Base-by-base conservation (phyloP, 1,140 invertebrate species). In the Pseudomyrmex concolor region DNA sequence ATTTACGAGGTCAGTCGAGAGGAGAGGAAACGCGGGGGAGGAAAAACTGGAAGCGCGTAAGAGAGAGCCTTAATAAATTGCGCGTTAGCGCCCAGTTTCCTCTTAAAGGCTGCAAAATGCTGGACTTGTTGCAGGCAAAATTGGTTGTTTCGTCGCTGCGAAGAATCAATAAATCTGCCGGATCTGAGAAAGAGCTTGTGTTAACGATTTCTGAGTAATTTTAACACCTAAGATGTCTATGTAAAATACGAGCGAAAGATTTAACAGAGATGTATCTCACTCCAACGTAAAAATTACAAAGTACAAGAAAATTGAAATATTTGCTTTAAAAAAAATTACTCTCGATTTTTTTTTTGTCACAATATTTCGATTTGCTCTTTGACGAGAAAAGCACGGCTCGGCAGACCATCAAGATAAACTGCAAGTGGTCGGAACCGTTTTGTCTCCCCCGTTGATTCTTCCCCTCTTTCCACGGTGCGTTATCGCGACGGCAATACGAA, bases 371-470 rank as follows among this genome's bases (percentile, higher is more conserved):
- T 34, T 34, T 25, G 25, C 25, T 3, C 25, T 25, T 25, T 34
- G 34, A 34, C 34, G 34, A 34, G 50, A 70, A 34, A 78, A 66
- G 50, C 64, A 48, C 77, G 19, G 67, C 60, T 2, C 48, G 3
- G 10, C 10, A 17, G 55, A 78, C 48, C 50, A 77, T 66, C 45
- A 71, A 87, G 64, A 81, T 80, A 76, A 86, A 76, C 55, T 59
- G 15, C 12, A 25, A 12, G 19, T n/a, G 34, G 59, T 66, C 55
- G 64, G 63, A 17, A 78, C 12, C 63, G 13, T 55, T 78, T 68
- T 57, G 64, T 84, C 87, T 84, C 84, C 82, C 84, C 86, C 84
- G 84, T 87, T 88, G 76, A 78, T 89, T 89, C 34, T 91, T 86
- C 86, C 67, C 71, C 87, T 63, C 54, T 86, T 73, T 63, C 68